phyloP scores from a whole-genome alignment of 1,140 invertebrate genomes.

The Leptinotarsa defecta region DNA sequence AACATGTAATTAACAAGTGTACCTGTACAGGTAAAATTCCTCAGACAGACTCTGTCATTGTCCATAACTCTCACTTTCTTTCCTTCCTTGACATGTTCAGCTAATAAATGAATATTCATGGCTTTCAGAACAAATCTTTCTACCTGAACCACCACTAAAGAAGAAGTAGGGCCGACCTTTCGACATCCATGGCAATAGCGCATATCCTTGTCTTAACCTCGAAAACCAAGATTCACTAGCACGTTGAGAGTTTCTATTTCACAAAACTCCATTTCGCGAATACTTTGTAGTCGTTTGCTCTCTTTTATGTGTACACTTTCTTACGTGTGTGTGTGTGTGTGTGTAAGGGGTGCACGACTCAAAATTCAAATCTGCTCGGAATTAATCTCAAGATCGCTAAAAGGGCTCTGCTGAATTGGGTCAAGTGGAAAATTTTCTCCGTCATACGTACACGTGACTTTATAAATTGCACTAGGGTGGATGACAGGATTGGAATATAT shows the following conservation, averaged over 20 bases:
- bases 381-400: not conserved
- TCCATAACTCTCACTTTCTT: too few relatives aligned
- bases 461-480: not conserved
- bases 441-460: not conserved
- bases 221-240: not conserved
- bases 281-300: not conserved
- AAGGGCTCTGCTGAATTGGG: not conserved
- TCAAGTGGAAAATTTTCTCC: not conserved
- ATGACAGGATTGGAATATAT: not conserved
- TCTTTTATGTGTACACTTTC: conserved; percentile 6
- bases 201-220: not conserved
- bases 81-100: too few relatives aligned
- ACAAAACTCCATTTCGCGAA: not conserved
- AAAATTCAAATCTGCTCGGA: not conserved
- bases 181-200: not conserved
- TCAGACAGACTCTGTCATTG: too few relatives aligned
- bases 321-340: not conserved
- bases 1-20: too few relatives aligned
- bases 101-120: too few relatives aligned
- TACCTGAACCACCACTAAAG: too few relatives aligned
- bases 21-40: too few relatives aligned
- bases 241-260: not conserved
- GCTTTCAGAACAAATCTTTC: too few relatives aligned
- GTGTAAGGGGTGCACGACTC: not conserved
- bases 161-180: too few relatives aligned